Base-by-base conservation (phyloP, 2,113 vertebrate genomes). In the Cyprinodon brontotheroides region DNA sequence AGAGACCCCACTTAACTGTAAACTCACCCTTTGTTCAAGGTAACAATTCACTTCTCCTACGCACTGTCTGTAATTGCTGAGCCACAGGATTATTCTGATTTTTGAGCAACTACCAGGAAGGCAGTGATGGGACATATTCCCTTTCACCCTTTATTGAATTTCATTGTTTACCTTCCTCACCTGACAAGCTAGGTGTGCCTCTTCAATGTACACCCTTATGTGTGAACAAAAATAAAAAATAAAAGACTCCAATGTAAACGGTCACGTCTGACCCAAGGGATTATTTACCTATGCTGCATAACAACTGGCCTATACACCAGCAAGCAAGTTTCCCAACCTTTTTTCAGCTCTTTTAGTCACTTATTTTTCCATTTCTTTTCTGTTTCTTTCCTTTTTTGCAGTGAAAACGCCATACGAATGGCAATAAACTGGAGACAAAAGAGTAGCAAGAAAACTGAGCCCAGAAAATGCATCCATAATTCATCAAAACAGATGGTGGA, bases 251-350 rank as follows among this genome's bases (percentile, higher is more conserved):
- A 74, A 86, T 83, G 74, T 85, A 91, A 93, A 92, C 70, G 86
- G 85, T 74, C 73, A 85, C 70, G 84, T 83, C 87, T 88, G 83
- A 91, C 84, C 72, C 80, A 3, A 15, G 65, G 84, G 85, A 92
- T 89, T 86, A 29, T 29, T 29, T 29, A 88, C 64, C 63, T 61
- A 75, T 66, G 15, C 59, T 41, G 47, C 40, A 41, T 40, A 79
- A 65, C 71, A 83, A 67, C 72, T 72, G 75, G 75, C 80, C 48
- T 77, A 61, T 66, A 68, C 75, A 77, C 57, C 84, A 41, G 74
- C 60, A 47, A 8, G 66, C 29, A 67, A 60, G 40, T 83, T 78
- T 59, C 65, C 47, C 73, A 66, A 79, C 73, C 64, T 70, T 80
- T 72, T 43, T 20, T 22, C 20, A 40, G 41, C 15, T 72, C 15